These are phyloP conservation scores for Chrysolina americana DNA, from an alignment of 2,888 invertebrate species.

Conservation along the genomic window DNA sequence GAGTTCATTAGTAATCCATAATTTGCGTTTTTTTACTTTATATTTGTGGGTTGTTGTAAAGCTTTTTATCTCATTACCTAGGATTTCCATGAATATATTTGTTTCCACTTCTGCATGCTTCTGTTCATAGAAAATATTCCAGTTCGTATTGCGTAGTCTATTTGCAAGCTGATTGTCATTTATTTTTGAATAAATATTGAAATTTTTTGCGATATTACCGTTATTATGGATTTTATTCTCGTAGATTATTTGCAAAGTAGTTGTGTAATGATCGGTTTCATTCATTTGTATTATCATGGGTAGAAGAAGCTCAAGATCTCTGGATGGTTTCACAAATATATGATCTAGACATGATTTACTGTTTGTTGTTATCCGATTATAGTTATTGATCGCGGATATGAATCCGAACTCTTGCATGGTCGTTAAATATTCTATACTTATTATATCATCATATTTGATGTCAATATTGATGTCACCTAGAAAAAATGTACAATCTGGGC, in stretches of 20 bases:
- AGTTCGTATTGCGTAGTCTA: neutral
- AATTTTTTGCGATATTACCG: neutral
- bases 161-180: neutral
- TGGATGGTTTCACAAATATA: conserved; percentile 5
- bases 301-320: conserved; percentile 17
- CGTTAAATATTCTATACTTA: neutral
- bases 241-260: neutral
- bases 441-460: neutral
- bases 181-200: neutral
- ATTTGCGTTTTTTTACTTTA: conserved; percentile 24
- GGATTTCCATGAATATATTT: conserved; percentile 4
- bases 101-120: neutral
- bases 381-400: neutral
- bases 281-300: conserved; percentile 7
- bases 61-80: conserved; percentile 2
- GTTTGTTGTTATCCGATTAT: neutral
- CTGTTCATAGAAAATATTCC: neutral
- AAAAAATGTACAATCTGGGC: no score
- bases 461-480: conserved; percentile 7
- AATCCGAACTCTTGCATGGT: neutral
- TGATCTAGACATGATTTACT: conserved; percentile 7
- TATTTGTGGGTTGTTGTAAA: conserved; percentile 17
- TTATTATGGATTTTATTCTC: neutral
- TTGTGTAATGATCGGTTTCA: conserved; percentile 20
- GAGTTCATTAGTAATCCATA: conserved; percentile 27